Percentiles rank a stretch among this genome's conserved stretches.
These are phyloP conservation scores for Amphipoea oculea DNA, from an alignment of 2,888 invertebrate species.

Conservation along the genomic window DNA sequence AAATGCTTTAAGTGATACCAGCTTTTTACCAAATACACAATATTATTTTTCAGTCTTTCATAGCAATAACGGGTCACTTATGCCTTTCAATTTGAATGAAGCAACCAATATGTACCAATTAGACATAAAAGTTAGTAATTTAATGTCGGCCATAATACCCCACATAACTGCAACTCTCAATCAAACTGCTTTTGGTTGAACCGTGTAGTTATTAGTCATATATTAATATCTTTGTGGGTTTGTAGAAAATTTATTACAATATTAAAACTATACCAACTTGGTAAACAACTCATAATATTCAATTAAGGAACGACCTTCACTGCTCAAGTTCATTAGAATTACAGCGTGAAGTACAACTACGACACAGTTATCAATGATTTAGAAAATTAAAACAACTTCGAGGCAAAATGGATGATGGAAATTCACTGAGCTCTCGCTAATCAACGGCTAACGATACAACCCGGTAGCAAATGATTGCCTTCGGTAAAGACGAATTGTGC, in stretches of 20 bases:
- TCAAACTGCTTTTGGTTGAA: not conserved
- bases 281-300: not conserved
- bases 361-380: slow-evolving; percentile 7
- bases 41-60: not conserved
- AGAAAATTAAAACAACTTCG: not conserved
- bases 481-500: slow-evolving; percentile 25
- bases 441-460: slow-evolving; percentile 32
- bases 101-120: not conserved
- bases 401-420: slow-evolving; percentile 18
- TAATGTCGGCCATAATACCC: not conserved
- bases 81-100: not conserved
- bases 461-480: slow-evolving; percentile 32
- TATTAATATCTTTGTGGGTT: not conserved
- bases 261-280: not conserved
- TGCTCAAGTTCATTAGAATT: not conserved
- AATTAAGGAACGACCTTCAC: not conserved
- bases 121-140: not conserved
- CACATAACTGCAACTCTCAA: not conserved
- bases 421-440: slow-evolving; percentile 36
- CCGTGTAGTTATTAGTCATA: not conserved
- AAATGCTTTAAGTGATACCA: not conserved
- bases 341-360: not conserved
- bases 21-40: not conserved
- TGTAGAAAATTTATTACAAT: not conserved
- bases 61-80: not conserved